A percentile compares a stretch with the other conserved stretches of the same genome.
Conservation (phyloP, 2,113 vertebrate species). For the Tautogolabrus adspersus region DNA sequence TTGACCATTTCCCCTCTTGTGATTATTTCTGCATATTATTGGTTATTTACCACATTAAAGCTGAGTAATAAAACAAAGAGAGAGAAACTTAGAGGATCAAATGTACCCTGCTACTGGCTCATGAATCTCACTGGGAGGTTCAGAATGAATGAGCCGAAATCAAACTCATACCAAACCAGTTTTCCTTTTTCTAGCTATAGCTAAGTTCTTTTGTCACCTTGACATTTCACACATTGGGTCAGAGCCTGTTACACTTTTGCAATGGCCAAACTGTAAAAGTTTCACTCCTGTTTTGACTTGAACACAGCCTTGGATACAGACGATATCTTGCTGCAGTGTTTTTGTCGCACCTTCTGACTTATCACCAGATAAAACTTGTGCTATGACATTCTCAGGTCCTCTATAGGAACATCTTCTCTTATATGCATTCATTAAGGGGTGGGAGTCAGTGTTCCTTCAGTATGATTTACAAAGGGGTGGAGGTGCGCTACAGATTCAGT, state of each 20-base stretch:
- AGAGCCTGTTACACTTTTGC: background rate
- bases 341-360: background rate
- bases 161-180: too few relatives aligned
- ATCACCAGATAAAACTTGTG: background rate
- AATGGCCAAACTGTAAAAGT: background rate
- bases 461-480: slow-evolving; percentile 59
- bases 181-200: too few relatives aligned
- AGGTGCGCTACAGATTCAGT: slow-evolving; percentile 67
- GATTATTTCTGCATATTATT: too few relatives aligned
- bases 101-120: too few relatives aligned
- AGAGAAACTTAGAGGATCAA: too few relatives aligned
- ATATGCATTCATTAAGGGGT: slow-evolving; percentile 21
- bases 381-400: background rate
- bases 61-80: too few relatives aligned
- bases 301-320: background rate
- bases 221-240: too few relatives aligned
- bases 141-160: too few relatives aligned
- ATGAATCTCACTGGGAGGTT: too few relatives aligned
- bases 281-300: background rate
- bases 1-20: too few relatives aligned
- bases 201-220: too few relatives aligned
- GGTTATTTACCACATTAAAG: too few relatives aligned
- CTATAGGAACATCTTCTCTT: background rate
- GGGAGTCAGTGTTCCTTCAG: slow-evolving; percentile 59
- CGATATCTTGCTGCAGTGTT: background rate